Base-by-base conservation (phyloP, 2,888 invertebrate genomes). In the Drosophila prolongata region DNA sequence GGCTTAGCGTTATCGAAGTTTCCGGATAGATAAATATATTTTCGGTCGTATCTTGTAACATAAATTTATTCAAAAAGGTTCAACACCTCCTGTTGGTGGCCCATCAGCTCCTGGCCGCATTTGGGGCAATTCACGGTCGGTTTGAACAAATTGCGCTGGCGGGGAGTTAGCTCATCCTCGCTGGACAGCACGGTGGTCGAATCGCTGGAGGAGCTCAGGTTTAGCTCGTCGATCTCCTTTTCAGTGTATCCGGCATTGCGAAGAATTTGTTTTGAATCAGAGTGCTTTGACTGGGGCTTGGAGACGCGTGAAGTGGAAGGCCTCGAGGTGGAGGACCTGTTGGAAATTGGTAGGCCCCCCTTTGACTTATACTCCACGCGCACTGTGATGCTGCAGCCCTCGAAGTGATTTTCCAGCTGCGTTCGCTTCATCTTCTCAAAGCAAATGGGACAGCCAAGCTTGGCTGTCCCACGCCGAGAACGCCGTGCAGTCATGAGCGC, bases 41-140 rank as follows among this genome's bases (percentile, higher is more conserved):
- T 94, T 97, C 90, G 98, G 97, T 9, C 94, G 95, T 88, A 92
- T 97, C 53, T 93, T 95, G 27, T 71, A 64, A 52, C 37, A 14
- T 52, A 4, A 11, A 10, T 62, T 60, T 5, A 24, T 34, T 24
- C 38, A 37, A 37, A 44, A 5, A 42, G 30, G 14, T 6, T 35
- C 6, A 30, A 42, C 47, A 47, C 87, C 54, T 89, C 90, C 19
- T 92, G 73, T 53, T 83, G 76, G 34, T 87, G 77, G 1, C 88
- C 79, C n/a, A 89, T 81, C 3, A 91, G 75, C 42, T 91, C 87
- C 11, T 69, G 65, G 3, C 89, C 90, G 59, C 92, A 92, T 10
- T 76, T 87, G 3, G 92, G 92, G 54, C 92, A 92, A 27, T 86
- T 71, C 1, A 78, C 76, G 0, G 91, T 91, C 1, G 62, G 66